Percentiles rank a stretch among this genome's conserved stretches.
These are phyloP conservation scores for Spermophilus dauricus DNA, from an alignment of 2,113 vertebrate genomes.

Conservation along the genomic window DNA sequence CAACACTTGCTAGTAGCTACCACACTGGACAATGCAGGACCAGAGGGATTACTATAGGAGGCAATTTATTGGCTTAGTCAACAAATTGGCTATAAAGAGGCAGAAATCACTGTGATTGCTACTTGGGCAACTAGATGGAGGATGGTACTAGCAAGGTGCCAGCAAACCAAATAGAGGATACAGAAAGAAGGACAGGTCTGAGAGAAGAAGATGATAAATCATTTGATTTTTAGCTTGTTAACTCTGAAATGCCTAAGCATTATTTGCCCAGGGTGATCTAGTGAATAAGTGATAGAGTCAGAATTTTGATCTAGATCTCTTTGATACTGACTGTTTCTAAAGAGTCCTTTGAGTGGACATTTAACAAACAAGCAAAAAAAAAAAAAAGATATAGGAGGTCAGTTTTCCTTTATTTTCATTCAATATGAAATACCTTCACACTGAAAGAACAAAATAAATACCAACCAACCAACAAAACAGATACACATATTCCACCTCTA, in stretches of 20 bases:
- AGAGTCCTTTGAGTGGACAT: neutral
- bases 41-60: neutral
- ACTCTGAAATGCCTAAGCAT: neutral
- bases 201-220: neutral
- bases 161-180: neutral
- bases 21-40: neutral
- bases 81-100: neutral
- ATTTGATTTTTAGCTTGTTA: neutral
- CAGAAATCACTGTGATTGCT: neutral
- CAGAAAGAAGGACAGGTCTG: neutral
- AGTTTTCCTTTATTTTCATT: conserved; percentile 29
- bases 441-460: neutral
- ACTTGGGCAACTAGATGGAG: neutral
- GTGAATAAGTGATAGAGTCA: neutral
- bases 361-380: conserved; percentile 16
- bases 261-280: neutral
- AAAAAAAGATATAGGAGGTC: neutral
- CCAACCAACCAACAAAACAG: neutral
- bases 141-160: neutral
- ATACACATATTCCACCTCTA: neutral
- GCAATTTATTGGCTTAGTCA: neutral
- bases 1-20: neutral
- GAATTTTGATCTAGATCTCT: conserved; percentile 37
- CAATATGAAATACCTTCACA: conserved; percentile 23
- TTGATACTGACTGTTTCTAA: neutral